Conservation (phyloP, 92 coral and sea anemone species). For the Bergia puertoricense region DNA sequence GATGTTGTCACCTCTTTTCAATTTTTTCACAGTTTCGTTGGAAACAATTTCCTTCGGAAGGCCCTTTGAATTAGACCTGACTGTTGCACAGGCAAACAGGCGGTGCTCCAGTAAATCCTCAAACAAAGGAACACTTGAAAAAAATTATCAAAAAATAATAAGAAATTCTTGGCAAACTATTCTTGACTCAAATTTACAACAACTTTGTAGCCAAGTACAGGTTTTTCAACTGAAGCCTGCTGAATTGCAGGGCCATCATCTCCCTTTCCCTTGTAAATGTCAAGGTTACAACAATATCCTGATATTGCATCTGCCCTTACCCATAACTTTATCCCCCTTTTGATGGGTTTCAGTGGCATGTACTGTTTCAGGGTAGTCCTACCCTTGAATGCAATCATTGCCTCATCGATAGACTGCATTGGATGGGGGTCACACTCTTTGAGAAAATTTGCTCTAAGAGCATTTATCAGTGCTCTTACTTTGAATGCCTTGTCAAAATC, state of each 20-base stretch:
- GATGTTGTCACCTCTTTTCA: slow-evolving; percentile 1
- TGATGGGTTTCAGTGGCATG: slow-evolving; percentile 1
- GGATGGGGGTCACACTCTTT: slow-evolving; percentile 40
- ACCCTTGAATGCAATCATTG: slow-evolving; percentile 22
- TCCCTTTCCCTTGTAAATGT: neutral
- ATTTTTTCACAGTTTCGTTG: neutral
- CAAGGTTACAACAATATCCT: slow-evolving; percentile 25
- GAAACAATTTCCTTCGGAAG: neutral
- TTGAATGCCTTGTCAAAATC: too few species aligned
- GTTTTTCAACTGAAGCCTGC: slow-evolving; percentile 6
- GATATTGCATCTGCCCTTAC: slow-evolving; percentile 10
- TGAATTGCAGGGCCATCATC: slow-evolving; percentile 20
- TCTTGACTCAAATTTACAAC: neutral
- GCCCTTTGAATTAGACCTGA: neutral
- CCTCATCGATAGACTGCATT: slow-evolving; percentile 37
- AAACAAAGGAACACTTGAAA: too few species aligned
- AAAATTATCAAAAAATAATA: too few species aligned
- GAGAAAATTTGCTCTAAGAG: too few species aligned
- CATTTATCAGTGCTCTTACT: too few species aligned
- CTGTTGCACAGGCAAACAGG: neutral
- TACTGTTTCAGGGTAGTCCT: slow-evolving; percentile 16
- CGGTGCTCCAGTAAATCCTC: too few species aligned
- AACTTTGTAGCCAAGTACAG: neutral
- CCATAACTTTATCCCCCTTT: neutral
- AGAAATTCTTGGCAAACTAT: too few species aligned